Evolutionary conservation across 37 sponge, comb jelly and placozoan species (phyloP), one percentile per base, ranked within the genome.

Genomic region (Crambe crambe): DNA sequence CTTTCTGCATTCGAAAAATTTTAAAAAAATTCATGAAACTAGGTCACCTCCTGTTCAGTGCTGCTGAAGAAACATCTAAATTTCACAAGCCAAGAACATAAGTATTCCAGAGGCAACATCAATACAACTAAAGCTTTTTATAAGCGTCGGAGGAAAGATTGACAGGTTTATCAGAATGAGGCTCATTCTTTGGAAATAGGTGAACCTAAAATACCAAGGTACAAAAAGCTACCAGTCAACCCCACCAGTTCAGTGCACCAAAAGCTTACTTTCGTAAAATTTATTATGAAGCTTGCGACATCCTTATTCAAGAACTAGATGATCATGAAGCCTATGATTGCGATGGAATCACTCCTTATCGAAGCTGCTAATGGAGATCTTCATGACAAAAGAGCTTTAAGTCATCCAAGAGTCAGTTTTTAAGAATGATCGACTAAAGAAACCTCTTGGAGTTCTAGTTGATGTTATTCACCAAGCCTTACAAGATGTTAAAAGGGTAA

Each of bases 241-340:
- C 25, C 30, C 15, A 63, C 21, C 25, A 26, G 64, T 63, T 63
- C 21, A 25, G 25, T 63, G 30, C 64, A 63, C 29, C 64, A 9
- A 26, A 63, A 26, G 64, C 9, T 63, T 63, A 63, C 64, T 63
- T 29, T 63, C 25, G 64, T 26, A 63, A 26, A 29, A 29, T 63
- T 22, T 63, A 63, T 63, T 63, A 29, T 63, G 64, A 63, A 26
- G 64, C 64, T 63, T 63, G 64, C 25, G 64, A 63, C 8, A 29
- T 63, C 29, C 64, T 63, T 63, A 63, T 63, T 20, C 64, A 26
- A 63, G 79, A 64, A 54, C 59, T 89, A 38, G 73, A 83, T 22
- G 68, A 70, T n/a, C n/a, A n/a, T n/a, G 15, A 69, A 79, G 23
- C 84, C 84, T 72, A 39, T 42, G 74, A n/a, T n/a, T n/a, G n/a